Evolutionary conservation across 2,113 vertebrate genomes (phyloP).

Genomic region (Pantherophis guttatus): DNA sequence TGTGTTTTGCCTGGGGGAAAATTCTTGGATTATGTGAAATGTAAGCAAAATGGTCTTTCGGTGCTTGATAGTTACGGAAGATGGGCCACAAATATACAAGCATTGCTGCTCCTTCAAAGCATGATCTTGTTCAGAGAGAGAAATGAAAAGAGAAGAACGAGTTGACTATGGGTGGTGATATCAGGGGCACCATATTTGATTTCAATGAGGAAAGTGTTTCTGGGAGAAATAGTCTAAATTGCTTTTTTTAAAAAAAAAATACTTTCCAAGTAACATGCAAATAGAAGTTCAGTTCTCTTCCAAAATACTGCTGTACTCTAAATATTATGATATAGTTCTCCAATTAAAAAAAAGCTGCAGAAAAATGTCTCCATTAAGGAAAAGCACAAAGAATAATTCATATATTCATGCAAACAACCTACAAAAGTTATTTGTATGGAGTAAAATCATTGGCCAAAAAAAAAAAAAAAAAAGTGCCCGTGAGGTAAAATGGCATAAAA

Average conservation of each 20-base stretch:
- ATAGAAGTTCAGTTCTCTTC: not conserved
- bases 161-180: not conserved
- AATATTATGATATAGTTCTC: not conserved
- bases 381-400: not conserved
- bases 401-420: not conserved
- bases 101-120: not conserved
- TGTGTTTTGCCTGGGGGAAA: constrained; percentile 5
- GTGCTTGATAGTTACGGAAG: not conserved
- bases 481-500: not conserved
- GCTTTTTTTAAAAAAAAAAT: not conserved
- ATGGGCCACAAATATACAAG: not conserved
- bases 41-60: not conserved
- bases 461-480: not conserved
- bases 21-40: not conserved
- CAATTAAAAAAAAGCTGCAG: not conserved
- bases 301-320: not conserved
- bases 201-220: not conserved
- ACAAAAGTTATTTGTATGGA: not conserved
- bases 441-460: not conserved
- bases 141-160: not conserved
- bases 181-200: not conserved
- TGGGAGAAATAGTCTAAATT: not conserved
- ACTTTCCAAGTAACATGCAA: not conserved
- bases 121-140: not conserved
- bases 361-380: not conserved